Evolutionary conservation across 1,140 invertebrate species (phyloP).

Genomic region (Atta colombica): DNA sequence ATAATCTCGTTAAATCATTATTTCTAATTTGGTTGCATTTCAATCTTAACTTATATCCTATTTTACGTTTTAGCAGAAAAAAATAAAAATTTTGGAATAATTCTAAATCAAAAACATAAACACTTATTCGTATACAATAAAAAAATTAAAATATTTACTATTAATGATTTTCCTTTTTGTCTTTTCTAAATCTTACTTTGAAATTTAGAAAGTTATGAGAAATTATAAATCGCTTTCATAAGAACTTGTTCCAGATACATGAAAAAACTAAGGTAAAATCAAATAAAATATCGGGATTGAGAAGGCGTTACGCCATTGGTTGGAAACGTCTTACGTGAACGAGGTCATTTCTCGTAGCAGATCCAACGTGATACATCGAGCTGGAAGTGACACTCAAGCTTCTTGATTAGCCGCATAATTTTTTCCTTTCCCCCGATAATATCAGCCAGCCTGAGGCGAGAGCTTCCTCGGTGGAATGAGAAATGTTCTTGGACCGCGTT

Average conservation of each 20-base stretch:
- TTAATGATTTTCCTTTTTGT: background rate
- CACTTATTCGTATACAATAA: background rate
- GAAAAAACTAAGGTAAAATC: background rate
- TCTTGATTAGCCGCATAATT: slow-evolving; percentile 75
- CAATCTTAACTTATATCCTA: background rate
- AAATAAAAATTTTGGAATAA: background rate
- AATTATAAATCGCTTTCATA: background rate
- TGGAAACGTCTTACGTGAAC: slow-evolving; percentile 38
- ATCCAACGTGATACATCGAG: slow-evolving; percentile 69
- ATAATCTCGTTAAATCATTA: background rate
- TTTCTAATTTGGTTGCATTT: background rate
- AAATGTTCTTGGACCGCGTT: slow-evolving; percentile 60
- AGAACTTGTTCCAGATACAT: background rate
- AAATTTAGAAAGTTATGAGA: background rate
- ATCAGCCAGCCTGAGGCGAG: background rate
- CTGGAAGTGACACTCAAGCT: slow-evolving; percentile 57
- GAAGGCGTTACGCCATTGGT: slow-evolving; percentile 44
- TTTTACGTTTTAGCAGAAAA: background rate
- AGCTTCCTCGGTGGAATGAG: slow-evolving; percentile 25
- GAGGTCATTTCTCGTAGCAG: slow-evolving; percentile 63
- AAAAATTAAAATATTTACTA: background rate
- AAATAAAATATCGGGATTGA: slow-evolving; percentile 18
- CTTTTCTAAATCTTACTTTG: background rate
- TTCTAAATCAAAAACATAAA: background rate
- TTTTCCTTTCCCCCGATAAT: slow-evolving; percentile 56